Evolutionary conservation across 2,888 invertebrate genomes (phyloP).

Genomic region (Thereva unica): DNA sequence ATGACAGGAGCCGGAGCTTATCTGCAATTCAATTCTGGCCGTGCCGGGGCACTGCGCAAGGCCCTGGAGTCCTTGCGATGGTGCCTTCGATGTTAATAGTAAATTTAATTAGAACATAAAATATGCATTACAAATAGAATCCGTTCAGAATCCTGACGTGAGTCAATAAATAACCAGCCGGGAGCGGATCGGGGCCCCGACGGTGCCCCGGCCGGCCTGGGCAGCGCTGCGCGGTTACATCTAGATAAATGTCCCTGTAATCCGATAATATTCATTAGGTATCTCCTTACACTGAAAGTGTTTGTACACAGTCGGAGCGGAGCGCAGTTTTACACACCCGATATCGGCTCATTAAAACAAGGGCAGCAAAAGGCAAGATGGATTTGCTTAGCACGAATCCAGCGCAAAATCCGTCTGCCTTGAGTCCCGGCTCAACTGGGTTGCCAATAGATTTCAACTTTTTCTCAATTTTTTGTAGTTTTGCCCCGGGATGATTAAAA

Average conservation of each 20-base stretch:
- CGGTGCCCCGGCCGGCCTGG: neutral
- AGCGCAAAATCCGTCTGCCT: neutral
- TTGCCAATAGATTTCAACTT: no score
- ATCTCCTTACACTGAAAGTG: constrained; percentile 31
- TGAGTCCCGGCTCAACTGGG: neutral
- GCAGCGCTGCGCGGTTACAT: constrained; percentile 20
- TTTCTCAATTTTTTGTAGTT: neutral
- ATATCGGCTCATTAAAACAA: neutral
- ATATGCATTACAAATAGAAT: constrained; percentile 35
- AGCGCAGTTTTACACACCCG: constrained; percentile 10
- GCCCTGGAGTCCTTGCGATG: neutral
- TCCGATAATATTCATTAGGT: constrained; percentile 39
- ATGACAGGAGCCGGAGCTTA: neutral
- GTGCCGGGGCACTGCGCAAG: no score
- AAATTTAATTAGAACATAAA: constrained; percentile 35
- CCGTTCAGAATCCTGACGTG: constrained; percentile 27
- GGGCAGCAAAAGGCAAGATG: neutral
- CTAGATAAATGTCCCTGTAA: constrained; percentile 37
- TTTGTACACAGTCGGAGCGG: neutral
- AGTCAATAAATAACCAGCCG: constrained; percentile 28
- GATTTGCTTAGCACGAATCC: constrained; percentile 11
- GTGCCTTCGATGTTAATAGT: constrained; percentile 18
- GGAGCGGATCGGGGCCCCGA: constrained; percentile 10
- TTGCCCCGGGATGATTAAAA: constrained; percentile 15
- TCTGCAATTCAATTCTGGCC: constrained; percentile 9